Evolutionary conservation across 2,888 invertebrate species (phyloP).

Genomic region (Zeuzera pyrina): DNA sequence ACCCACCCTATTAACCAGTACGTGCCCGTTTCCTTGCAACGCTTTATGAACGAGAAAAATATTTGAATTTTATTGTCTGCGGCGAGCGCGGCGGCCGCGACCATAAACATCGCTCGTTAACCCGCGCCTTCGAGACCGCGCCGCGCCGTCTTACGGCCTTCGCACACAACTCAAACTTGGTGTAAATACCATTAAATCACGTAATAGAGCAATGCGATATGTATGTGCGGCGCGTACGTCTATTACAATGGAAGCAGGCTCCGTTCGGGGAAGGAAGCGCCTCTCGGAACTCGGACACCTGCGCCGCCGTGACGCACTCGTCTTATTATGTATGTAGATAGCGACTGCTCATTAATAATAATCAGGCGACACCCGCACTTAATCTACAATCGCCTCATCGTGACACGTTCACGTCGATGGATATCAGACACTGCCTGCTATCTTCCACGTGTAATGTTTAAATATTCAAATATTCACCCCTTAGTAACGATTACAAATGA

Average conservation of each 20-base stretch:
- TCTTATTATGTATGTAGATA: constrained; percentile 15
- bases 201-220: background rate
- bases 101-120: background rate
- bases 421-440: too few relatives aligned
- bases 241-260: constrained; percentile 27
- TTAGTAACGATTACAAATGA: too few relatives aligned
- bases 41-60: background rate
- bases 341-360: constrained; percentile 18
- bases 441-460: too few relatives aligned
- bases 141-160: background rate
- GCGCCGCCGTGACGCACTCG: constrained; percentile 5
- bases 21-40: background rate
- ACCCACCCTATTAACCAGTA: background rate
- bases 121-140: background rate
- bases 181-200: background rate
- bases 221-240: constrained; percentile 29
- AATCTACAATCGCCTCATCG: too few relatives aligned
- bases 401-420: too few relatives aligned
- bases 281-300: constrained; percentile 10
- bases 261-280: constrained; percentile 50
- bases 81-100: too few relatives aligned
- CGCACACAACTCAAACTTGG: background rate
- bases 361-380: too few relatives aligned
- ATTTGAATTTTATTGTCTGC: background rate
- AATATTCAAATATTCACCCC: too few relatives aligned